Conservation (phyloP, 2,797 vertebrate species). For the Gephyroberyx darwinii region DNA sequence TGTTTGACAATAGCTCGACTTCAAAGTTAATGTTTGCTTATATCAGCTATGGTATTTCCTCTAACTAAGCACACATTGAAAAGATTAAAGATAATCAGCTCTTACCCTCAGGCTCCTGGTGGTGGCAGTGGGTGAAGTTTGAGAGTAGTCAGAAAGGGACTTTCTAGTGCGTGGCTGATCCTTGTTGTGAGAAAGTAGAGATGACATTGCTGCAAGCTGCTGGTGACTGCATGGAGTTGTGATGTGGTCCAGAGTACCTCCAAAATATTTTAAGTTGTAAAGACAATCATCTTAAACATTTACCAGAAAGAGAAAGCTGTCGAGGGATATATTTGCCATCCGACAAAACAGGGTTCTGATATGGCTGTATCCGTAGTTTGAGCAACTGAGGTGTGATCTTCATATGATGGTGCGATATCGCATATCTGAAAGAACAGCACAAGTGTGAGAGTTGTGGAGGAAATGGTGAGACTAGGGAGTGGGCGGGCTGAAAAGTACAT, state of each 20-base stretch:
- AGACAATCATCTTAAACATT: slow-evolving; percentile 3
- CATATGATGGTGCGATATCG: slow-evolving; percentile 56
- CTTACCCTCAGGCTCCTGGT: slow-evolving; percentile 90
- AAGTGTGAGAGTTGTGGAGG: slow-evolving; percentile 65
- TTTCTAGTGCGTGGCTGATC: slow-evolving; percentile 84
- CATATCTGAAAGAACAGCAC: slow-evolving; percentile 59
- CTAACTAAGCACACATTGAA: slow-evolving; percentile 34
- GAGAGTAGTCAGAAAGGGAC: slow-evolving; percentile 86
- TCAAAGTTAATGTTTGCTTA: slow-evolving; percentile 36
- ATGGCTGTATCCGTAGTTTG: slow-evolving; percentile 17
- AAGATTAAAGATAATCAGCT: slow-evolving; percentile 23
- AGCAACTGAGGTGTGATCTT: slow-evolving; percentile 32
- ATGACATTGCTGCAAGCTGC: slow-evolving; percentile 83
- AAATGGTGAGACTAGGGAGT: slow-evolving; percentile 56
- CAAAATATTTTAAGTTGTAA: slow-evolving; percentile 7
- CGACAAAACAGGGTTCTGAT: slow-evolving; percentile 10
- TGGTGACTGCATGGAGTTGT: slow-evolving; percentile 49
- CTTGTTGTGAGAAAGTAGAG: slow-evolving; percentile 86
- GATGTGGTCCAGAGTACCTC: slow-evolving; percentile 21
- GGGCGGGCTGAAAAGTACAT: slow-evolving; percentile 53
- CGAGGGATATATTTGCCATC: slow-evolving; percentile 4
- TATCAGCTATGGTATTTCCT: slow-evolving; percentile 61
- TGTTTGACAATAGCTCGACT: slow-evolving; percentile 4
- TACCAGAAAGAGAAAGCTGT: not conserved
- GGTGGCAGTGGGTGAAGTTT: slow-evolving; percentile 83